Evolutionary conservation across 2,797 vertebrate genomes (phyloP).

Genomic region (Sebastolobus alascanus): DNA sequence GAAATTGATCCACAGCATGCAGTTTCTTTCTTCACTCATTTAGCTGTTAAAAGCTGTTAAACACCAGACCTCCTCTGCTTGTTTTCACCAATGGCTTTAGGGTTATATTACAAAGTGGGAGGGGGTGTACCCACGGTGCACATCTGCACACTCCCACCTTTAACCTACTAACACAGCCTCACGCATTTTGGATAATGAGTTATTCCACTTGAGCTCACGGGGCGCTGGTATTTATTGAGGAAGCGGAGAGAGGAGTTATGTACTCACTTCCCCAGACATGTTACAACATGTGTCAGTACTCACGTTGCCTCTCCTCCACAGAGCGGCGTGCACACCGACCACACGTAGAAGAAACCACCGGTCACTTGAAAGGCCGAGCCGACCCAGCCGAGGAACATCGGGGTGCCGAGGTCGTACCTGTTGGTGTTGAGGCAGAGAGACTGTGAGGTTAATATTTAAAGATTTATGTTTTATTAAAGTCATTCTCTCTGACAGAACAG

Average conservation of each 20-base stretch:
- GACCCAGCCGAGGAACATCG: constrained; percentile 96
- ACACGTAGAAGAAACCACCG: constrained; percentile 93
- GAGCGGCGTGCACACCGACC: constrained; percentile 79
- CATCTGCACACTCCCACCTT: neutral
- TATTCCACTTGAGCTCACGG: neutral
- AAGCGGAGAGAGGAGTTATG: constrained; percentile 3
- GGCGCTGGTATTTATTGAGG: constrained; percentile 23
- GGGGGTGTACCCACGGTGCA: neutral
- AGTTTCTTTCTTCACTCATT: neutral
- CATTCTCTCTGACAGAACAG: neutral
- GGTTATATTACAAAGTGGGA: neutral
- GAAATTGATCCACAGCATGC: neutral
- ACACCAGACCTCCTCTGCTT: neutral
- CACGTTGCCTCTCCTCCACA: constrained; percentile 67
- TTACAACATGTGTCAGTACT: constrained; percentile 44
- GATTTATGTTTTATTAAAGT: neutral
- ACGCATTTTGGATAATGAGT: neutral
- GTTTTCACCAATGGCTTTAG: neutral
- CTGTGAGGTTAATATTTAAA: neutral
- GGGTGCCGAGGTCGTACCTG: constrained; percentile 95
- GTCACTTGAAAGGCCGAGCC: constrained; percentile 90
- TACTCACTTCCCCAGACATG: neutral
- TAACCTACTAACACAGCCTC: neutral
- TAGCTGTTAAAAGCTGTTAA: neutral
- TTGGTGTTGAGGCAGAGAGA: constrained; percentile 11